phyloP scores from a whole-genome alignment of 2,888 invertebrate species.

The Spilarctia lutea region DNA sequence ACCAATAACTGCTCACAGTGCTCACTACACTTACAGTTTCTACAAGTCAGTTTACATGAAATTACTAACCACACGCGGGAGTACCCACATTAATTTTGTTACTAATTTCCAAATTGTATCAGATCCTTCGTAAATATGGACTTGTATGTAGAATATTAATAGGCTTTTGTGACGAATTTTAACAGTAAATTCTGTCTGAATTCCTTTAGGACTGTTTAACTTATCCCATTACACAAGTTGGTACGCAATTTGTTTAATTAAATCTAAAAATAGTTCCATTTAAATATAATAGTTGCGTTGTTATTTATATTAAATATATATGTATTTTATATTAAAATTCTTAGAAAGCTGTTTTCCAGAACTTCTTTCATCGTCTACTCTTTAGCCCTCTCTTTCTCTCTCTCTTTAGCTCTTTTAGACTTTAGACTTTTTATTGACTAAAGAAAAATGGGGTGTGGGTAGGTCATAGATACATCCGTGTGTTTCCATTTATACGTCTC shows the following conservation, averaged over 20 bases:
- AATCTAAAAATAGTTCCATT: background rate
- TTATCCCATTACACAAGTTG: slow-evolving; percentile 5
- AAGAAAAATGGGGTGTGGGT: no score
- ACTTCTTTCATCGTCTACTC: background rate
- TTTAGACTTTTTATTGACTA: no score
- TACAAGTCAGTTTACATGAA: background rate
- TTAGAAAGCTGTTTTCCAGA: background rate
- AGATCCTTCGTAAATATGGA: slow-evolving; percentile 8
- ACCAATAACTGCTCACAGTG: no score
- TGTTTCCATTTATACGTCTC: no score
- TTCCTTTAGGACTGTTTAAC: background rate
- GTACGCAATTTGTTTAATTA: background rate
- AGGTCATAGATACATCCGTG: no score
- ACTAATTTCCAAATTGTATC: slow-evolving; percentile 7
- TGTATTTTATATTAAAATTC: background rate
- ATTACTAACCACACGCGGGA: slow-evolving; percentile 1
- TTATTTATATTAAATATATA: no score
- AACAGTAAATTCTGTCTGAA: slow-evolving; percentile 5
- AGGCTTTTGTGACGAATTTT: slow-evolving; percentile 1
- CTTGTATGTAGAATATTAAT: slow-evolving; percentile 12
- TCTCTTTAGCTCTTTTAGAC: no score
- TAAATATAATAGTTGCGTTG: no score
- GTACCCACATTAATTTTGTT: slow-evolving; percentile 5
- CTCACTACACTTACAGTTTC: no score
- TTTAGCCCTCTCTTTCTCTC: no score